Base-by-base conservation (phyloP, 2,888 invertebrate genomes). In the Teinopalpus imperialis region DNA sequence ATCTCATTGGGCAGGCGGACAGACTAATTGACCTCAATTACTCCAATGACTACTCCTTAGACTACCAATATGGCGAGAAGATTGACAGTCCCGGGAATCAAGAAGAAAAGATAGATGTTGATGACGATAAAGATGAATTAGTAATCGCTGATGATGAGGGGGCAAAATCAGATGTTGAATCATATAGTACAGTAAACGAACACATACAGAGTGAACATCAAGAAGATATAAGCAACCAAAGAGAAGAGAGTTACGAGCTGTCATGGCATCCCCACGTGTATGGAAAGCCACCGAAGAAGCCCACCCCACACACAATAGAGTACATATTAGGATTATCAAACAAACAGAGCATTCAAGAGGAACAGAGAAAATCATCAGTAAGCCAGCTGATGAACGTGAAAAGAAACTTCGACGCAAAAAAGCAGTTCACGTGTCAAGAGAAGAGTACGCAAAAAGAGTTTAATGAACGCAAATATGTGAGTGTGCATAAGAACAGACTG, bases 241-340 rank as follows among this genome's bases (percentile, higher is more conserved):
- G 59, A 53, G 67, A 72, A 10, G 73, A 75, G 13, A 48, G 44
- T 2, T 63, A 52, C 1, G 82, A 81, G 54, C 77, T 70, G 1
- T 81, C 95, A 24, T 97, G 97, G 97, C 97, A 97, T 83, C 94
- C 96, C 21, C 97, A 97, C 75, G 95, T 97, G 12, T 97, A 97
- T 74, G 94, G 93, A 1, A 93, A 93, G 60, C 93, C 95, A 6
- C 95, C 95, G 5, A 93, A 93, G 59, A 91, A 91, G 43, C 96
- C 96, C 1, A 97, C 97, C 1, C 95, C 97, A 2, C 96, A 97
- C 77, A 92, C 93, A 26, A 97, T 98, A 67, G 94, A 94, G 54
- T 95, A 97, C 71, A 97, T 97, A 56, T 89, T 98, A 60, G 96
- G 96, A 12, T 82, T 93, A 50, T 48, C 67, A 14, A 71, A 54